Conservation (phyloP, 2,888 invertebrate species). For the Drosophila mercatorum region DNA sequence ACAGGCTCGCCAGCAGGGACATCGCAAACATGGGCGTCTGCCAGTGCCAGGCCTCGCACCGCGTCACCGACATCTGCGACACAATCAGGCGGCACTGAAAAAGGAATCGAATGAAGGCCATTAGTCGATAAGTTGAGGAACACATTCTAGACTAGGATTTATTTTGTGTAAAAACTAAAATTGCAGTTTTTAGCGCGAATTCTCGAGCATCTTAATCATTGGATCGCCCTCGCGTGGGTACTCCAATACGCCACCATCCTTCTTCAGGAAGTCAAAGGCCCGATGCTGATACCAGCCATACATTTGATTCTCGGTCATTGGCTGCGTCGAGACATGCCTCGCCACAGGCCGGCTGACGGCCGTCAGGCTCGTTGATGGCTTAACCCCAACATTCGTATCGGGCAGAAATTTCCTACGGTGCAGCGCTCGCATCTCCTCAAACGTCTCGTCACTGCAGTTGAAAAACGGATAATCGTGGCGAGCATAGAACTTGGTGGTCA, state of each 20-base stretch:
- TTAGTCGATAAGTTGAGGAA: background rate
- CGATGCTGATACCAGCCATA: constrained; percentile 72
- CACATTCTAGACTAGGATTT: background rate
- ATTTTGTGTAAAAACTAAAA: background rate
- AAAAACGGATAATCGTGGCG: constrained; percentile 69
- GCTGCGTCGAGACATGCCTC: constrained; percentile 47
- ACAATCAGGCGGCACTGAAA: constrained; percentile 97
- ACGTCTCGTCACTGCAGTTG: constrained; percentile 50
- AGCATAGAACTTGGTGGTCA: constrained; percentile 69
- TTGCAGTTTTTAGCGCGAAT: background rate
- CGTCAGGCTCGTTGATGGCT: background rate
- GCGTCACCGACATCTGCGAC: constrained; percentile 97
- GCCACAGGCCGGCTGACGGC: constrained; percentile 24
- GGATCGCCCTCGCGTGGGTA: constrained; percentile 66
- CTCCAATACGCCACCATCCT: constrained; percentile 54
- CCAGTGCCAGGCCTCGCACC: constrained; percentile 90
- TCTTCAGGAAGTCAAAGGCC: constrained; percentile 51
- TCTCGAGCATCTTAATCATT: constrained; percentile 34
- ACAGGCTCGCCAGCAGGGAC: constrained; percentile 77
- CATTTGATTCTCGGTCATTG: constrained; percentile 65
- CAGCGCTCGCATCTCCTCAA: constrained; percentile 37
- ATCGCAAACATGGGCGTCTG: constrained; percentile 83
- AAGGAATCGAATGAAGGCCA: constrained; percentile 50
- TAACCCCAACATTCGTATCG: too few relatives aligned
- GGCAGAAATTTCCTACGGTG: constrained; percentile 18